phyloP scores from a whole-genome alignment of 30 jellyfish, hydroid and myxozoan species.

The Chrysaora quinquecirrha region DNA sequence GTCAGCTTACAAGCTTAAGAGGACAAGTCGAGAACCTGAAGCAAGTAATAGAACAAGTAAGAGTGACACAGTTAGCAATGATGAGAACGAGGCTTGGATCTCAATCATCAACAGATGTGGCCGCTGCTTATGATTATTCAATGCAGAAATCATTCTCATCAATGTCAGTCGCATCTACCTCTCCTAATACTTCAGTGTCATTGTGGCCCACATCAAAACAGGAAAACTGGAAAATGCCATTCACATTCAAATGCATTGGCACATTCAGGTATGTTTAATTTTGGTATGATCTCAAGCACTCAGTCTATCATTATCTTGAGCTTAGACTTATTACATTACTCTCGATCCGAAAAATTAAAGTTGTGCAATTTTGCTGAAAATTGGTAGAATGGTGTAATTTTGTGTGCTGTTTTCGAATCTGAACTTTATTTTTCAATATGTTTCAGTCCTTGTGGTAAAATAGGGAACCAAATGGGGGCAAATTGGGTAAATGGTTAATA shows the following conservation, averaged over 20 bases:
- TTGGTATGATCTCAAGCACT: too few species aligned
- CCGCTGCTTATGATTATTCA: slow-evolving; percentile 32
- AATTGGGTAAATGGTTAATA: too few species aligned
- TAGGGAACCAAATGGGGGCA: too few species aligned
- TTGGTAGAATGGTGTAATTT: too few species aligned
- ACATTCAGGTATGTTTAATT: slow-evolving; percentile 96
- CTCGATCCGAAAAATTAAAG: too few species aligned
- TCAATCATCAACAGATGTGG: slow-evolving; percentile 87
- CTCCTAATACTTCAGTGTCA: slow-evolving; percentile 33
- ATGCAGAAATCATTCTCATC: slow-evolving; percentile 33
- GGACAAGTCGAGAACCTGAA: slow-evolving; percentile 80
- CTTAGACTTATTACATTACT: too few species aligned
- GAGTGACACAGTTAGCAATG: slow-evolving; percentile 71
- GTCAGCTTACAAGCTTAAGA: slow-evolving; percentile 65
- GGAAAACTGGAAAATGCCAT: slow-evolving; percentile 98
- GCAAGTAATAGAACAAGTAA: slow-evolving; percentile 79
- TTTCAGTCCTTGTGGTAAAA: too few species aligned
- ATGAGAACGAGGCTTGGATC: slow-evolving; percentile 71
- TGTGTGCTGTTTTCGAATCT: too few species aligned
- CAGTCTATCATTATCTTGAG: too few species aligned
- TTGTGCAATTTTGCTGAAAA: too few species aligned
- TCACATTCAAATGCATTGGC: slow-evolving; percentile 95
- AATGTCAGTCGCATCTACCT: slow-evolving; percentile 35
- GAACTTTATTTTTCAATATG: too few species aligned
- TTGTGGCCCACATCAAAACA: slow-evolving; percentile 15